These are phyloP conservation scores for Leptinotarsa haldemani DNA, from an alignment of 2,888 invertebrate genomes.

Conservation along the genomic window DNA sequence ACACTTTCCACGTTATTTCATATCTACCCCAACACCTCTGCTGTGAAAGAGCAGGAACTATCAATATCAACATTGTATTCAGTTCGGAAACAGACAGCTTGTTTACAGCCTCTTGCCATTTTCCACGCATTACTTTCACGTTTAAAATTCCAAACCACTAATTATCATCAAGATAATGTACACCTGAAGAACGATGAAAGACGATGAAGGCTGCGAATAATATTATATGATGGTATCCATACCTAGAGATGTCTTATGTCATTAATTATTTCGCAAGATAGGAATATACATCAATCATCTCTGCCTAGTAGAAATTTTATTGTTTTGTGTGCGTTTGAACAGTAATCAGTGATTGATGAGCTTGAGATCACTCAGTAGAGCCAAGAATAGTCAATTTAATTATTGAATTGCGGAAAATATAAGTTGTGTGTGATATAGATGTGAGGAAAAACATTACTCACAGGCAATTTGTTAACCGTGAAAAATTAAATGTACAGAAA, in stretches of 20 bases:
- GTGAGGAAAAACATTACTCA: too few relatives aligned
- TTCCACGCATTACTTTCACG: background rate
- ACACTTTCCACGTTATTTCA: too few relatives aligned
- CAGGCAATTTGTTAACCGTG: too few relatives aligned
- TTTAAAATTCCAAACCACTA: conserved; percentile 10
- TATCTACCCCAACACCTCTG: too few relatives aligned
- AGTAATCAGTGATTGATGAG: conserved; percentile 19
- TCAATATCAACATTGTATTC: background rate
- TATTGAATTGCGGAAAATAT: background rate
- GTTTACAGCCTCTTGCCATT: background rate
- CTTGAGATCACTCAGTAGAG: background rate
- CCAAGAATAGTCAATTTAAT: background rate
- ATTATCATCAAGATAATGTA: background rate
- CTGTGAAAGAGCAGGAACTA: background rate
- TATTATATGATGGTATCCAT: background rate
- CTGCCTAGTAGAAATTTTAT: conserved; percentile 4
- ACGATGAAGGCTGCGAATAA: conserved; percentile 3
- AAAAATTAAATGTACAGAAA: too few relatives aligned
- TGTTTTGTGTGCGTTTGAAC: conserved; percentile 12
- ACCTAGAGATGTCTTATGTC: conserved; percentile 8
- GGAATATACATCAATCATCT: conserved; percentile 18
- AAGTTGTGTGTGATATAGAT: background rate
- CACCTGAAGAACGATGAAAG: conserved; percentile 9
- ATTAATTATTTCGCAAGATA: conserved; percentile 17
- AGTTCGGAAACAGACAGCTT: background rate